Base-by-base conservation (phyloP, 2,888 invertebrate species). In the Eurois occulta region DNA sequence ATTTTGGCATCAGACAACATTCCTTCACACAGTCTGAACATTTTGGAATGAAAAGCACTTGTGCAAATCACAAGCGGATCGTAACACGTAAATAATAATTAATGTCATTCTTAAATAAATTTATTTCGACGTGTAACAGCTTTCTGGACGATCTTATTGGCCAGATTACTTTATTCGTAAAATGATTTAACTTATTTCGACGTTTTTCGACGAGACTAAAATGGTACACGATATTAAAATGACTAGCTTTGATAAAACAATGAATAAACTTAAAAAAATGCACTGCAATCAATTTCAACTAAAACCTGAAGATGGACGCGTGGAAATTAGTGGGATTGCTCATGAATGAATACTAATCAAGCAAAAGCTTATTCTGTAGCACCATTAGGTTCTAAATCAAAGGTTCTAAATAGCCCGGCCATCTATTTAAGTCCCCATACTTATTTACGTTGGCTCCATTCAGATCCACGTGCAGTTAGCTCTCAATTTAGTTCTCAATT, bases 41-140 rank as follows among this genome's bases (percentile, higher is more conserved):
- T 78, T 77, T 81, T 78, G 85, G 75, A 80, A 85, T 76, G 69
- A 77, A 73, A 82, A 78, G 68, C 80, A 86, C 83, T 87, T 78
- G 76, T 80, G 75, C 72, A 85, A 87, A 87, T 87, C 85, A 78
- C 87, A 73, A 41, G 28, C 52, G 41, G 75, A 48, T 82, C 72
- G 79, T 66, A 74, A 72, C 72, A 76, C 72, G 80, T 85, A 87
- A 77, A 85, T 83, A 78, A 76, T 83, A 87, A 81, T 86, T 74
- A 87, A 85, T 65, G 86, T 83, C 83, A 72, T 66, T 73, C 76
- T 83, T 75, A 83, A 76, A 77, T 74, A 52, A 79, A 86, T 86
- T 83, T 85, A 86, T 87, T 79, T 85, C 70, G 78, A 85, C 79
- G 18, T 43, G 32, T 35, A 55, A 83, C 66, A 35, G 67, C 66